Evolutionary conservation across 2,888 invertebrate genomes (phyloP).

Genomic region (Drosophila gaucha): DNA sequence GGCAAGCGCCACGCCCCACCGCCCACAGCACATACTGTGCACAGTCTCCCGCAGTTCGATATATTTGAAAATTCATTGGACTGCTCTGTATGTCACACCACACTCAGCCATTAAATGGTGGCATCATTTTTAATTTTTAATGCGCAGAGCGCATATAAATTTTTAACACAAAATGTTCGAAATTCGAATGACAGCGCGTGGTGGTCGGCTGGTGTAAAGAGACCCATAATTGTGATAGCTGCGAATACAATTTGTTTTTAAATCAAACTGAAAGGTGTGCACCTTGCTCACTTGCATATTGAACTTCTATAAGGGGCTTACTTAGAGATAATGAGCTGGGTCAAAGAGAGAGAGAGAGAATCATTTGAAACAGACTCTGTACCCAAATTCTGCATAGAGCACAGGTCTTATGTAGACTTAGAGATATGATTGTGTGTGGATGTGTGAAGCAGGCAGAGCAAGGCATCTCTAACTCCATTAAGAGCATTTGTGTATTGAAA

Average conservation of each 20-base stretch:
- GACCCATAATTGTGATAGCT: conserved; percentile 7
- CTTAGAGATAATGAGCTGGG: no score
- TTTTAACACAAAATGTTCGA: conserved; percentile 8
- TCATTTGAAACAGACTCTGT: no score
- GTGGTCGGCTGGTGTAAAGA: neutral
- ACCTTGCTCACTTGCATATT: no score
- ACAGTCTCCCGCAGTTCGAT: conserved; percentile 31
- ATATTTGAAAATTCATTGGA: conserved; percentile 64
- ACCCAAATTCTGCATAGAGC: no score
- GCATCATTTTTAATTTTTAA: conserved; percentile 51
- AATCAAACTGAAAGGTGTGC: neutral
- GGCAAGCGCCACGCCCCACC: neutral
- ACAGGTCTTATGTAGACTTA: no score
- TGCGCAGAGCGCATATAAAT: conserved; percentile 20
- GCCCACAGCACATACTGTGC: neutral
- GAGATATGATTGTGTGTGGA: no score
- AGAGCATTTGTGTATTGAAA: no score
- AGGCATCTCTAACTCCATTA: no score
- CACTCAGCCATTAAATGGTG: conserved; percentile 11
- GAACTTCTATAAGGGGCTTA: no score
- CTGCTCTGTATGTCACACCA: conserved; percentile 23
- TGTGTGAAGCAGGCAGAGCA: no score
- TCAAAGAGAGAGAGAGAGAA: no score
- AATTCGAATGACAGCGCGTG: neutral
- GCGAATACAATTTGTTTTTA: neutral